Evolutionary conservation across 2,797 vertebrate species (phyloP).

Genomic region (Gallinago solitaria): DNA sequence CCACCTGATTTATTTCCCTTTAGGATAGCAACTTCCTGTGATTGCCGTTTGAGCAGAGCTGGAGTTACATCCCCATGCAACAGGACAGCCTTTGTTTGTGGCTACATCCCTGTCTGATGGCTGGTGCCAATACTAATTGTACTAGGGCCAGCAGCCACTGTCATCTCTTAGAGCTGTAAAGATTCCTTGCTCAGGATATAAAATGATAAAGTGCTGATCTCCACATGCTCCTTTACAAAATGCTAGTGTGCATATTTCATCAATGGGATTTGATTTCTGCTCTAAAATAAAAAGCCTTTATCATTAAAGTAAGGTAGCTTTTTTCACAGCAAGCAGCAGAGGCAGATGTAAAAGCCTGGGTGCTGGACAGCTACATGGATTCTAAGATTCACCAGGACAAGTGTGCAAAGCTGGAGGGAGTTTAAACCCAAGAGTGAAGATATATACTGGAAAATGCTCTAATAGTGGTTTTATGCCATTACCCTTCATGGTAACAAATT

Average conservation of each 20-base stretch:
- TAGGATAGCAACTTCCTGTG: background rate
- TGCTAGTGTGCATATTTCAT: background rate
- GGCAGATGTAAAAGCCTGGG: background rate
- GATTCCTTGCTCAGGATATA: background rate
- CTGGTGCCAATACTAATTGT: background rate
- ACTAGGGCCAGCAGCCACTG: background rate
- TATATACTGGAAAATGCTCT: background rate
- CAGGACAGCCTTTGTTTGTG: background rate
- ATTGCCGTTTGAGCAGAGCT: background rate
- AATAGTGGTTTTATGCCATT: background rate
- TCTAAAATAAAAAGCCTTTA: background rate
- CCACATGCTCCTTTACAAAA: fast-evolving
- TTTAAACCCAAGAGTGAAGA: background rate
- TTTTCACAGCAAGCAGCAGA: background rate
- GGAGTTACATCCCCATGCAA: background rate
- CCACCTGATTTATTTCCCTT: conserved; percentile 16
- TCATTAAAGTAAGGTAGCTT: fast-evolving
- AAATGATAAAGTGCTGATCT: background rate
- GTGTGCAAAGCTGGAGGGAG: background rate
- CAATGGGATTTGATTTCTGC: background rate
- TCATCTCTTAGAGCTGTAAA: background rate
- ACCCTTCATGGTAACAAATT: background rate
- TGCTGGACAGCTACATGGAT: background rate
- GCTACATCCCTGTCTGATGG: background rate
- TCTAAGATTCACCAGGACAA: background rate